Conservation (phyloP, 2,888 invertebrate genomes). For the Drosophila merina region DNA sequence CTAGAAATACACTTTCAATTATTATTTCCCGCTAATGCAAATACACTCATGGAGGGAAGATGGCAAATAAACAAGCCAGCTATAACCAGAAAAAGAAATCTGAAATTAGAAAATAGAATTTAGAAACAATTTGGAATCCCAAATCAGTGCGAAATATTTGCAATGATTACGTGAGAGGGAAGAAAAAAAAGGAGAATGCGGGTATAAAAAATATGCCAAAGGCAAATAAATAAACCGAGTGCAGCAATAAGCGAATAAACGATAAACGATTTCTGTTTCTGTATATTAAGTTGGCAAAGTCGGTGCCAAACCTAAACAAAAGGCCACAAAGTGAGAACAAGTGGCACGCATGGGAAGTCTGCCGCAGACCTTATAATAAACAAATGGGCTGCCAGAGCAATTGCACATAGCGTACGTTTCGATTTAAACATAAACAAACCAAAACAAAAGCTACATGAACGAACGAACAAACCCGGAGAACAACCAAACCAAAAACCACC, state of each 20-base stretch:
- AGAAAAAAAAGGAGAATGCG: conserved; percentile 10
- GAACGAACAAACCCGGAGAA: not conserved
- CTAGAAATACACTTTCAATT: conserved; percentile 70
- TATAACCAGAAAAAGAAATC: not conserved
- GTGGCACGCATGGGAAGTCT: conserved; percentile 68
- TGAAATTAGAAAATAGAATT: conserved; percentile 27
- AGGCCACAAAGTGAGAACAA: conserved; percentile 53
- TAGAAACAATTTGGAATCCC: conserved; percentile 25
- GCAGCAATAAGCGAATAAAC: conserved; percentile 36
- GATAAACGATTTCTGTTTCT: conserved; percentile 15
- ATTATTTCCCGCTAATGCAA: conserved; percentile 60
- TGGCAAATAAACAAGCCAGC: conserved; percentile 46
- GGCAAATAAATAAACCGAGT: conserved; percentile 31
- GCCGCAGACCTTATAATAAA: conserved; percentile 71
- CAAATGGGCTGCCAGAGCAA: conserved; percentile 73
- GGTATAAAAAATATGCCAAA: conserved; percentile 26
- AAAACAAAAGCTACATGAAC: conserved; percentile 23
- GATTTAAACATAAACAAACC: conserved; percentile 69
- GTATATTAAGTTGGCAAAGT: conserved; percentile 54
- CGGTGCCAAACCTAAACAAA: conserved; percentile 32
- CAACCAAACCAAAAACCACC: not conserved
- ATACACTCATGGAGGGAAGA: conserved; percentile 20
- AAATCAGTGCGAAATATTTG: conserved; percentile 64
- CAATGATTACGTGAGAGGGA: conserved; percentile 55
- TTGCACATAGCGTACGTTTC: conserved; percentile 63